Base-by-base conservation (phyloP, 2,888 invertebrate species). In the Piscicola geometra region DNA sequence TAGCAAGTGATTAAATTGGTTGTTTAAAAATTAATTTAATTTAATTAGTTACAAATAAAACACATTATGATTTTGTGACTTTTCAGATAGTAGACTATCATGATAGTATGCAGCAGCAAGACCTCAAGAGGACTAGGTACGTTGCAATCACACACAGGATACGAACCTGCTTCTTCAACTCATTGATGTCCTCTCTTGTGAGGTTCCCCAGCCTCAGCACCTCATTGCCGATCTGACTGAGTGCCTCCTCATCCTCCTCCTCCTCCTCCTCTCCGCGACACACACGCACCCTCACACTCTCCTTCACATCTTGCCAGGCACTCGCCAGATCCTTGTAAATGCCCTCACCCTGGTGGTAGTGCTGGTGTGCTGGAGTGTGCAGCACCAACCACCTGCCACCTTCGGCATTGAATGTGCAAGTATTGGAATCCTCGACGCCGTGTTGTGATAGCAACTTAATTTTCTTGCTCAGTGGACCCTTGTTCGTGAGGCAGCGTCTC, bases 91-190 rank as follows among this genome's bases (percentile, higher is more conserved):
- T n/a, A n/a, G n/a, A n/a, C n/a, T n/a, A n/a, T n/a, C n/a, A n/a
- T n/a, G n/a, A n/a, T n/a, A n/a, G n/a, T n/a, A n/a, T n/a, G n/a
- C n/a, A n/a, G n/a, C n/a, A n/a, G n/a, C n/a, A n/a, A n/a, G n/a
- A n/a, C n/a, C n/a, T n/a, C n/a, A n/a, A n/a, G n/a, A n/a, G n/a
- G n/a, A n/a, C n/a, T n/a, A n/a, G n/a, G n/a, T n/a, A n/a, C n/a
- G n/a, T n/a, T n/a, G n/a, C n/a, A n/a, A n/a, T n/a, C n/a, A n/a
- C n/a, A n/a, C n/a, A n/a, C n/a, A n/a, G n/a, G n/a, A n/a, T n/a
- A n/a, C 30, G 5, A 41, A 67, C 67, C 35, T 67, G 73, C 33
- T 73, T 60, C 30, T 73, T 73, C 35, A 73, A 28, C 33, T 73
- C 73, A 18, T 73, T 56, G 36, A 73, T 73, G 21, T 73, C 73